Evolutionary conservation across 2,113 vertebrate genomes (phyloP), one percentile per base, ranked within the genome.

Genomic region (Notothenia rossii): DNA sequence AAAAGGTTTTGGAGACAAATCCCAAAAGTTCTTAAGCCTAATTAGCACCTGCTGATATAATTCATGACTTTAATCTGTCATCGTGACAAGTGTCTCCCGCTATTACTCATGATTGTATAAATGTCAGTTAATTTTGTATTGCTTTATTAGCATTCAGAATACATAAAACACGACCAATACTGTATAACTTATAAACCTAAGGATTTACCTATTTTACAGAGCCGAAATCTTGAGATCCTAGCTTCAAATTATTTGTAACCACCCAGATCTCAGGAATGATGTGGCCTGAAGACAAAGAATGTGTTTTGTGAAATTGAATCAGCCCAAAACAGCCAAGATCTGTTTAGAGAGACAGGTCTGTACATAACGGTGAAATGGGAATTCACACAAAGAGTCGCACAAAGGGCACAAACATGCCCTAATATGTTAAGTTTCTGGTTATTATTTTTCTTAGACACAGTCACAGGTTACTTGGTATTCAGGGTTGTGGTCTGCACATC

Each of bases 251-350:
- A 72, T 61, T 72, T 69, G 68, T 68, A 69, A 89, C 45, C 46
- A 10, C 43, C 22, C 40, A 11, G 59, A 50, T 88, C 56, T 81
- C 8, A 61, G 75, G 75, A 84, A 77, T 36, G 36, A 69, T 77
- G 75, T 53, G 49, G 77, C 60, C 81, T 45, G 53, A 66, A 61
- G 17, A 79, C 33, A 10, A 58, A 54, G 4, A 81, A 69, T 74
- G 45, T 40, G 77, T 73, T 67, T 60, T 40, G 63, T 60, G 77
- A 79, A 71, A 86, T 56, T 77, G 1, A 59, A 84, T 88, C 64
- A 15, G 46, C 29, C 54, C 64, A 75, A 72, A 86, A 78, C 68
- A 73, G 76, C 43, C 43, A n/a, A 20, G 53, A 84, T 69, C 36
- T 81, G 46, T 22, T 78, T 22, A 54, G 40, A 48, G 15, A 51